Conservation (phyloP, 2,888 invertebrate species). For the Dolomedes plantarius region DNA sequence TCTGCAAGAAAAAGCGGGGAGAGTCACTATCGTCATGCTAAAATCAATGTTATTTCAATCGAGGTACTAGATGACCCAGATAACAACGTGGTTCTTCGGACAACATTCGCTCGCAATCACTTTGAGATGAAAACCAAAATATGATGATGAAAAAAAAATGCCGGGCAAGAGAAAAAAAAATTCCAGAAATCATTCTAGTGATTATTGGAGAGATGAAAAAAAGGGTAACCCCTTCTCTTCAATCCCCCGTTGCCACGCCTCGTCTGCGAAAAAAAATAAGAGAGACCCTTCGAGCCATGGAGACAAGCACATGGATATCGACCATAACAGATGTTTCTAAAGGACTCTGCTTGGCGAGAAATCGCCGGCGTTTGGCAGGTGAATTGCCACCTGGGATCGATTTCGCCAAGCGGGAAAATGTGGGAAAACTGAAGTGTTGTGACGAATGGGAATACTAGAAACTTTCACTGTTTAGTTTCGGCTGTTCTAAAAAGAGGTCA, state of each 20-base stretch:
- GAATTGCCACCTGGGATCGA: conserved; percentile 23
- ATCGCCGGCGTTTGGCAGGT: background rate
- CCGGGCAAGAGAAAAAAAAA: conserved; percentile 8
- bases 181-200: conserved; percentile 47
- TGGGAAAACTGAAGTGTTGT: background rate
- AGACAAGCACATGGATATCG: conserved; percentile 62
- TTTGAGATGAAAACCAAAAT: conserved; percentile 35
- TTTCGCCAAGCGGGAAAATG: conserved; percentile 19
- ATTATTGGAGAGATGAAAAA: conserved; percentile 65
- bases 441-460: background rate
- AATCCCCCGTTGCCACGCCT: conserved; percentile 10
- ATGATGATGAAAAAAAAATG: conserved; percentile 16
- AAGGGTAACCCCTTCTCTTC: conserved; percentile 38
- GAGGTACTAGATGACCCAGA: conserved; percentile 9
- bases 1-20: background rate
- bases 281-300: conserved; percentile 47
- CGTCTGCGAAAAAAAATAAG: conserved; percentile 25
- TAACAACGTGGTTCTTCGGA: conserved; percentile 20
- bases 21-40: conserved; percentile 43
- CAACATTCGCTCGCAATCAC: conserved; percentile 42
- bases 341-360: conserved; percentile 36
- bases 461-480: background rate
- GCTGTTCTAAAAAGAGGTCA: background rate
- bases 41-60: conserved; percentile 63
- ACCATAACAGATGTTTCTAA: conserved; percentile 55